Evolutionary conservation across 2,113 vertebrate species (phyloP), one percentile per base, ranked within the genome.

Genomic region (Neodon shergylaensis): DNA sequence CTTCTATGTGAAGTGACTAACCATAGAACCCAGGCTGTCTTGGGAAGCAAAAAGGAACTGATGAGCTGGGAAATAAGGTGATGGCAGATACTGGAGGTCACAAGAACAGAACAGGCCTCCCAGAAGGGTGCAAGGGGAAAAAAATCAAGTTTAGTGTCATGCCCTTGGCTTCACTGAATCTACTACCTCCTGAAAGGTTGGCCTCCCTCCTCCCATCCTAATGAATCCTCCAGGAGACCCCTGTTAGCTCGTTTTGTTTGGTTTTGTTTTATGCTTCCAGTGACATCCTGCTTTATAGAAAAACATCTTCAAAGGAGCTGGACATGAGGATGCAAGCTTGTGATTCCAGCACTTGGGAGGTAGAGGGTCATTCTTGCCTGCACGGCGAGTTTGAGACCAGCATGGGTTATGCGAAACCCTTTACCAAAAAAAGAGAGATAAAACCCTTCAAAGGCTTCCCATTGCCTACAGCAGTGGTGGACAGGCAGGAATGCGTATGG

Each of bases 181-280:
- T 73, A 61, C 9, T 73, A 61, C 54, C 14, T 31, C 54, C 12
- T 76, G 49, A 33, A 81, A 24, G 65, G 33, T 54, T 93, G 66
- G 36, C 7, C 10, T 78, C 66, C 24, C 26, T 52, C 31, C 54
- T 87, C 24, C 70, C 39, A 21, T 68, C 66, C 54, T 88, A 82
- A 84, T 49, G 78, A 92, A 78, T 19, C 89, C 17, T 61, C 24
- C 49, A 47, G 52, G 42, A 73, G 73, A 93, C 39, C 61, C 58
- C 52, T 42, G 54, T 47, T 14, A 22, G 61, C 65, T 87, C 39
- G 44, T 92, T 96, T 94, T 70, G 16, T 88, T 77, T 78, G 39
- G 49, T 92, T 96, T 94, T 70, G 16, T 88, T 78, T 72, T n/a
- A 95, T 21, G 36, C 13, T 68, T 88, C 65, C 84, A 31, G 28